Evolutionary conservation across 1,140 invertebrate genomes (phyloP).

Genomic region (Sarcophaga peregrina): DNA sequence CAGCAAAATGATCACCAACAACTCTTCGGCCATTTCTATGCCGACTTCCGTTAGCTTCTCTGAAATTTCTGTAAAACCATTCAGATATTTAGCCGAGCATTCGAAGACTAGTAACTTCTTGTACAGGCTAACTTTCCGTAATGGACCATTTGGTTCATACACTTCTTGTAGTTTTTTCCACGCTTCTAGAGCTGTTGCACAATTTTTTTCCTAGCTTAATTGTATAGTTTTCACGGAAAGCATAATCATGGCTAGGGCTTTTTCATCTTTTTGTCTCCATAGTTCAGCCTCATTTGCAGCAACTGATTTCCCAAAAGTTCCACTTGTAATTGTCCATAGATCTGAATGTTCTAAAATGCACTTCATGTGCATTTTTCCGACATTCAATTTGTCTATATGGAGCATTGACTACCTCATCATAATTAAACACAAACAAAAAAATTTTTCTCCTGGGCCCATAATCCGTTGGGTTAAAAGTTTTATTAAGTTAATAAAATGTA

Average conservation of each 20-base stretch:
- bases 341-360: conserved; percentile 29
- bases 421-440: neutral
- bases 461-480: neutral
- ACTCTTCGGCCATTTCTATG: neutral
- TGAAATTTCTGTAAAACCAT: too few relatives aligned
- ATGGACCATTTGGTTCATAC: conserved; percentile 31
- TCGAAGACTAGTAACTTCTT: conserved; percentile 23
- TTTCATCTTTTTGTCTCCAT: too few relatives aligned
- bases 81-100: neutral
- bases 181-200: conserved; percentile 17
- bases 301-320: conserved; percentile 10
- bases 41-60: too few relatives aligned
- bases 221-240: neutral
- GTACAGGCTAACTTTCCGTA: conserved; percentile 34
- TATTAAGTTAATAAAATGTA: neutral
- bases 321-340: conserved; percentile 23
- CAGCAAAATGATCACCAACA: conserved; percentile 41
- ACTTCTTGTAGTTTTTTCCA: conserved; percentile 33
- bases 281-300: neutral
- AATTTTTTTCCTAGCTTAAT: conserved; percentile 15
- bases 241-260: neutral
- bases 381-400: conserved; percentile 36
- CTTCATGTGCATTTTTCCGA: conserved; percentile 37
- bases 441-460: neutral
- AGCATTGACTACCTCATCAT: conserved; percentile 30